Percentiles rank a stretch among this genome's conserved stretches.
phyloP scores from a whole-genome alignment of 35 echinoderm and acorn worm genomes.

The Lytechinus pictus region DNA sequence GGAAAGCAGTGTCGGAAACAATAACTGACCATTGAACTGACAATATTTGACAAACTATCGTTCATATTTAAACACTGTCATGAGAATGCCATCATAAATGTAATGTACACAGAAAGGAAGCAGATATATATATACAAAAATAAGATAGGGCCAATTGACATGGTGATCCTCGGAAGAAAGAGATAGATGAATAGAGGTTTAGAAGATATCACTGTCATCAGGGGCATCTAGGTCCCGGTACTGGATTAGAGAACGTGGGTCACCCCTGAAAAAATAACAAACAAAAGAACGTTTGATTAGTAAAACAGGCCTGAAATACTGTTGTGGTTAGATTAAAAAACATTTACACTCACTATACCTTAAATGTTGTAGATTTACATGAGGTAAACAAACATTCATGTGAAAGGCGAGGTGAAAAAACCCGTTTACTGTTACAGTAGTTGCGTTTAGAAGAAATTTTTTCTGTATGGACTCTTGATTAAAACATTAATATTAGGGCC shows the following conservation, averaged over 20 bases:
- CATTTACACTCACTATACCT: too few species aligned
- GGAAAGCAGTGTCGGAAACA: too few species aligned
- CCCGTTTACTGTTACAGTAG: too few species aligned
- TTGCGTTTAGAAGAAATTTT: too few species aligned
- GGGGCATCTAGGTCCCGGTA: slow-evolving; percentile 97
- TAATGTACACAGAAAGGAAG: slow-evolving; percentile 8
- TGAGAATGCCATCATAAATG: neutral
- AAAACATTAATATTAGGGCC: too few species aligned
- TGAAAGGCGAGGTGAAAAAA: too few species aligned
- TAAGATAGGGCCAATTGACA: neutral
- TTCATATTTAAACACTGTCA: neutral
- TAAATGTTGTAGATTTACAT: too few species aligned
- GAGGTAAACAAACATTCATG: too few species aligned
- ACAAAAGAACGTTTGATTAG: neutral
- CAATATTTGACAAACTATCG: neutral
- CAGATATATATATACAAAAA: slow-evolving; percentile 7
- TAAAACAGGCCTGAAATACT: too few species aligned
- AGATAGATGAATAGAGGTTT: neutral
- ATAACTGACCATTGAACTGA: neutral
- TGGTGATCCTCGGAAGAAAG: neutral
- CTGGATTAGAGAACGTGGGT: slow-evolving; percentile 78
- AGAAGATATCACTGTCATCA: slow-evolving; percentile 86
- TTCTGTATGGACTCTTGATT: too few species aligned
- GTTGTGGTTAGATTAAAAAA: too few species aligned
- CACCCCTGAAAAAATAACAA: slow-evolving; percentile 23